Evolutionary conservation across 2,888 invertebrate genomes (phyloP), one percentile per base, ranked within the genome.

Genomic region (Tinea semifulvella): DNA sequence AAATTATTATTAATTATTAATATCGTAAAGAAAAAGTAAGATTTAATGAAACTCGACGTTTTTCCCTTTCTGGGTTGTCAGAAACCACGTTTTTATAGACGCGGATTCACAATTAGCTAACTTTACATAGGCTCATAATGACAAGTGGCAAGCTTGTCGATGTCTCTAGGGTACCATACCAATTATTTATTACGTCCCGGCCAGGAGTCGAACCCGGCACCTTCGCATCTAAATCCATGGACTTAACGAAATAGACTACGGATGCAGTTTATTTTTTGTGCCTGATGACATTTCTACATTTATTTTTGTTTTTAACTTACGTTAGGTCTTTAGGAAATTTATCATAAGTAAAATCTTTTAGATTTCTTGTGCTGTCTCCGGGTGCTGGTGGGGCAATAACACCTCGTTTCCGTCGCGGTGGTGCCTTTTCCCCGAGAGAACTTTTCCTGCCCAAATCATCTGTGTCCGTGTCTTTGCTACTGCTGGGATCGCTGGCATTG

Each of bases 301-400:
- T 28, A 4, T 28, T n/a, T 4, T n/a, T 28, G 4, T 8, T 6
- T 6, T 6, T 3, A 36, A 60, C 77, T 77, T 68, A 86, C 86
- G 60, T 61, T 54, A 79, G 70, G 62, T 85, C 84, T 57, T 86
- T 86, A 47, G 74, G 70, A 57, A 68, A 84, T 64, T 81, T 82
- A 43, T 82, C 76, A 55, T 85, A 84, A 18, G 70, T 65, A 31
- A 81, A 61, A 60, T 80, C 70, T 53, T 68, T 56, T 46, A 72
- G 56, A 49, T 74, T 54, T 52, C 75, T 61, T 49, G 61, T 53
- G 46, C 55, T 68, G 57, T 73, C 84, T 44, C 68, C 69, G 46
- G 60, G 81, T 48, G 67, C 74, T 60, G 61, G 84, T 42, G 73
- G 84, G 43, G 79, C 82, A 46, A 85, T 83, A 19, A 85, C 71